phyloP scores from a whole-genome alignment of 2,888 invertebrate species.

The Cybosia mesomella region DNA sequence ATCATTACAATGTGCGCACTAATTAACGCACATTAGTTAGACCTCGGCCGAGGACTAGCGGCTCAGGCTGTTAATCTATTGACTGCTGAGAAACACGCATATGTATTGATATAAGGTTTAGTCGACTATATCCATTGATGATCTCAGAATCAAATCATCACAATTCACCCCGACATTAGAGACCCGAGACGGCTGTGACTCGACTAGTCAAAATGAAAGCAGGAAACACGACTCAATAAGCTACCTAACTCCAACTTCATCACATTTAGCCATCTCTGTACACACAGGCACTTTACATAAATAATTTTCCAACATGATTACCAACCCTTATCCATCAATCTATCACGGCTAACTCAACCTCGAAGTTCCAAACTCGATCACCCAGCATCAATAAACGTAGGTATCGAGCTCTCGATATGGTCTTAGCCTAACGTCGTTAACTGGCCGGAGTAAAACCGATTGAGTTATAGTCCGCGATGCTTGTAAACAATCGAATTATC shows the following conservation, averaged over 20 bases:
- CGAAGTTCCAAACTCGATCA: constrained; percentile 48
- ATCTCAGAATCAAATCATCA: no score
- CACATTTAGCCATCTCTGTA: neutral
- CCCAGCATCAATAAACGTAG: constrained; percentile 33
- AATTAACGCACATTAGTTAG: constrained; percentile 48
- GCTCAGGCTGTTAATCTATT: constrained; percentile 26
- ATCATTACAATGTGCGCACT: constrained; percentile 32
- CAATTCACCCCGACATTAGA: no score
- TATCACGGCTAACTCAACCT: constrained; percentile 43
- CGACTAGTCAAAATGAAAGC: neutral
- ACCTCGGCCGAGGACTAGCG: constrained; percentile 39
- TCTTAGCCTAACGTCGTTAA: constrained; percentile 48
- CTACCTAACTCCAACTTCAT: neutral
- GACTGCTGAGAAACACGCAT: constrained; percentile 1
- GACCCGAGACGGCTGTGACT: no score
- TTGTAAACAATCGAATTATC: constrained; percentile 50
- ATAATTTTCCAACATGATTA: constrained; percentile 13
- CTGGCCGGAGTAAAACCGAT: constrained; percentile 38
- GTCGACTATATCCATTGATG: no score
- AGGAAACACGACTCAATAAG: no score
- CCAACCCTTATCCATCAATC: constrained; percentile 30
- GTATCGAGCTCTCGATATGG: constrained; percentile 39
- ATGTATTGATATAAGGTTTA: neutral
- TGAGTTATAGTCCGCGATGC: constrained; percentile 45
- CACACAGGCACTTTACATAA: constrained; percentile 1